phyloP scores from a whole-genome alignment of 2,888 invertebrate genomes.

The Nemoura dubitans region DNA sequence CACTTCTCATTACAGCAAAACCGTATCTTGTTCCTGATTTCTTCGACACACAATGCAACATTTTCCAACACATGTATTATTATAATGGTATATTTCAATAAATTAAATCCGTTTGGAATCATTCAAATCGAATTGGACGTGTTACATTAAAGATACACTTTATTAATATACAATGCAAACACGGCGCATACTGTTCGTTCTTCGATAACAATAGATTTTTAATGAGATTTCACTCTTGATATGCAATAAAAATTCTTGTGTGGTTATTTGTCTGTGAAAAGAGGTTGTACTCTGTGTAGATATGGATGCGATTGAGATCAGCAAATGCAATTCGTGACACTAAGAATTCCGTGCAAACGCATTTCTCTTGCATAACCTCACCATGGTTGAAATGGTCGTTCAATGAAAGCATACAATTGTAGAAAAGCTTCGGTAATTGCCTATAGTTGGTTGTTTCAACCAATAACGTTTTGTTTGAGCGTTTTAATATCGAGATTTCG shows the following conservation, averaged over 20 bases:
- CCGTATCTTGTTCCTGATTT: not conserved
- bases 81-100: not conserved
- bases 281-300: too few species aligned
- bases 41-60: not conserved
- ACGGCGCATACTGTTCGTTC: not conserved
- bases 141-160: not conserved
- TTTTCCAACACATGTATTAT: not conserved
- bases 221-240: not conserved
- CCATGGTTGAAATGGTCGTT: too few species aligned
- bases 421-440: too few species aligned
- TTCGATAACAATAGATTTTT: slow-evolving; percentile 7
- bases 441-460: too few species aligned
- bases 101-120: not conserved
- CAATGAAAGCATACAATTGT: too few species aligned
- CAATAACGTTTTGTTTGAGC: too few species aligned
- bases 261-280: too few species aligned
- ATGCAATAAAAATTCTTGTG: not conserved
- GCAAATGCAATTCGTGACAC: too few species aligned
- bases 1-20: not conserved
- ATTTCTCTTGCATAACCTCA: too few species aligned
- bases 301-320: too few species aligned
- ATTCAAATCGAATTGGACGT: not conserved
- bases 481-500: not conserved
- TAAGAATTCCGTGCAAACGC: too few species aligned
- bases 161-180: not conserved